These are phyloP conservation scores for Melitaea cinxia DNA, from an alignment of 1,140 invertebrate genomes.

Conservation along the genomic window DNA sequence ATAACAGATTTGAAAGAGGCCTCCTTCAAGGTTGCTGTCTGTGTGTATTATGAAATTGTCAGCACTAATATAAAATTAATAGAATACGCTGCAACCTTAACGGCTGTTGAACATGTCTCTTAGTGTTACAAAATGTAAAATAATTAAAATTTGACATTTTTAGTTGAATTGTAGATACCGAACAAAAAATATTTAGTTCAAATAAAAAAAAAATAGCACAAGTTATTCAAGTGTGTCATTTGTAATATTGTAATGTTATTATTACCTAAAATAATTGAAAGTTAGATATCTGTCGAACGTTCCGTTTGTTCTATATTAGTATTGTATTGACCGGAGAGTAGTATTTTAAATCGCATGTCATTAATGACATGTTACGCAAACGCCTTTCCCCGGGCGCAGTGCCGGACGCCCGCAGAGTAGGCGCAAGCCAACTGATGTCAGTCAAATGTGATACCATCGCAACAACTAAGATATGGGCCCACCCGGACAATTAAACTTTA, in stretches of 20 bases:
- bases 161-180: not conserved
- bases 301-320: slow-evolving; percentile 21
- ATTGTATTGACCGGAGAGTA: slow-evolving; percentile 31
- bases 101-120: slow-evolving; percentile 40
- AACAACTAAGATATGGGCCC: slow-evolving; percentile 14
- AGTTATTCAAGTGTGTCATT: not conserved
- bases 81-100: slow-evolving; percentile 52
- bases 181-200: not conserved
- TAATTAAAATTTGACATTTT: slow-evolving; percentile 12
- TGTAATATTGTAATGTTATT: not conserved
- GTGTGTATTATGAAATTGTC: slow-evolving; percentile 60
- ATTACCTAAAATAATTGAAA: not conserved
- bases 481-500: slow-evolving; percentile 15
- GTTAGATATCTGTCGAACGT: slow-evolving; percentile 2
- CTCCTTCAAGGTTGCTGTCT: slow-evolving; percentile 49
- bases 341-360: slow-evolving; percentile 45
- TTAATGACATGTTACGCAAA: slow-evolving; percentile 54
- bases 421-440: slow-evolving; percentile 43
- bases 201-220: not conserved
- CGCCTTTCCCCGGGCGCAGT: slow-evolving; percentile 49
- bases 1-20: slow-evolving; percentile 44
- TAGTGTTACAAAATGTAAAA: slow-evolving; percentile 39
- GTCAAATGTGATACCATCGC: slow-evolving; percentile 43
- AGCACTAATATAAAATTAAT: slow-evolving; percentile 61
- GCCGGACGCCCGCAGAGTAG: slow-evolving; percentile 17